phyloP scores from a whole-genome alignment of 2,888 invertebrate genomes.

The Caradrina clavipalpis region DNA sequence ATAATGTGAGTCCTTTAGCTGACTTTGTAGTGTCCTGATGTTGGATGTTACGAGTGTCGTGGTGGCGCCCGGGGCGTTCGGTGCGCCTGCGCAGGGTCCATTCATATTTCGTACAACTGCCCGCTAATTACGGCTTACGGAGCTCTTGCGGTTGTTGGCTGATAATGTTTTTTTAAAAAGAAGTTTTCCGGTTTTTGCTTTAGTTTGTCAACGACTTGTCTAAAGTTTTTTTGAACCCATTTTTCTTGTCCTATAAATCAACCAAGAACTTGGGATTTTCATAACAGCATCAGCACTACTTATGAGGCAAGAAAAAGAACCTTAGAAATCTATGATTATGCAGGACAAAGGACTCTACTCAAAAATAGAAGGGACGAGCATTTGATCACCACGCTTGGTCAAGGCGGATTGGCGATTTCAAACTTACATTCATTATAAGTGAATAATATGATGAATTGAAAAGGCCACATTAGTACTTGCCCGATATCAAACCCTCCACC shows the following conservation, averaged over 20 bases:
- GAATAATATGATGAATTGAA: too few relatives aligned
- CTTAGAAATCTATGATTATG: too few relatives aligned
- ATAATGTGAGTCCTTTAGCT: constrained; percentile 60
- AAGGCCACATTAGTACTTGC: too few relatives aligned
- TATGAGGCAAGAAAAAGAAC: too few relatives aligned
- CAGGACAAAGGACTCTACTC: too few relatives aligned
- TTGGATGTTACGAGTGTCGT: constrained; percentile 68
- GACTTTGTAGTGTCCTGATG: constrained; percentile 54
- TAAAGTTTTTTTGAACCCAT: too few relatives aligned
- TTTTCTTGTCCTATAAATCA: background rate
- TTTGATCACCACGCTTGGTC: too few relatives aligned
- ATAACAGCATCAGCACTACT: background rate
- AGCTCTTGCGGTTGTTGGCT: constrained; percentile 73
- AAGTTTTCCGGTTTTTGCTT: constrained; percentile 28
- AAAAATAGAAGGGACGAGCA: too few relatives aligned
- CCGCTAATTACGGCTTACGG: constrained; percentile 83
- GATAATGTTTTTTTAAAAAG: constrained; percentile 85
- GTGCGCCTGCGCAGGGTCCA: constrained; percentile 78
- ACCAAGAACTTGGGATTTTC: background rate
- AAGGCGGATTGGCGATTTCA: too few relatives aligned
- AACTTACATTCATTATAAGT: too few relatives aligned
- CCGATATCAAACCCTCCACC: too few relatives aligned
- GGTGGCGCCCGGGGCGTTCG: constrained; percentile 73
- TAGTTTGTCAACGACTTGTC: constrained; percentile 14
- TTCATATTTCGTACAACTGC: constrained; percentile 87